Percentiles rank a stretch among this genome's conserved stretches.
phyloP scores from a whole-genome alignment of 1,140 invertebrate species.

The Euwallacea similis region DNA sequence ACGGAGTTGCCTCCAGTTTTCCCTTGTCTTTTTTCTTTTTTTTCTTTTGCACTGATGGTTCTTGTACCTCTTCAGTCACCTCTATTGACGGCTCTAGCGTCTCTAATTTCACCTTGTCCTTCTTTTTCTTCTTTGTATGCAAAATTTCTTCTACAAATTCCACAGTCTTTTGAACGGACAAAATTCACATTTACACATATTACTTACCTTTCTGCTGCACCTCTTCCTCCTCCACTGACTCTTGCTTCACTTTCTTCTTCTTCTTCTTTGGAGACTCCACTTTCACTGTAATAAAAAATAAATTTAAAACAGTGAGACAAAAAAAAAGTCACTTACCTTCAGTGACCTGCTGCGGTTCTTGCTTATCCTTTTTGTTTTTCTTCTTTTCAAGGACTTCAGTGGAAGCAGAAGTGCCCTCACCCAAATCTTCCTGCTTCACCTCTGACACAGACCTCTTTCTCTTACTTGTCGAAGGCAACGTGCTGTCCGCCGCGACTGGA shows the following conservation, averaged over 20 bases:
- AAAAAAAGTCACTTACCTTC: conserved; percentile 30
- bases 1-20: too few relatives aligned
- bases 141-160: conserved; percentile 32
- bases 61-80: too few relatives aligned
- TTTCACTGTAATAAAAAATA: conserved; percentile 32
- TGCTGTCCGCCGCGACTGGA: conserved; percentile 63
- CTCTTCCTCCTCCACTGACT: conserved; percentile 41
- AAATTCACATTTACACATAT: conserved; percentile 47
- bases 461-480: conserved; percentile 56
- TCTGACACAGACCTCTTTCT: conserved; percentile 57
- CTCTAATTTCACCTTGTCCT: conserved; percentile 22
- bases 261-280: conserved; percentile 41
- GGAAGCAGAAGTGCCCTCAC: conserved; percentile 53
- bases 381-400: conserved; percentile 38
- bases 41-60: too few relatives aligned
- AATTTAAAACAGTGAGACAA: conserved; percentile 26
- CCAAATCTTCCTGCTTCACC: conserved; percentile 50
- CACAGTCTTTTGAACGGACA: conserved; percentile 9
- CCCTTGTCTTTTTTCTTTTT: too few relatives aligned
- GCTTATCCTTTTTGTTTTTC: conserved; percentile 53
- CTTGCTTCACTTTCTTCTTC: conserved; percentile 40
- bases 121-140: conserved; percentile 55
- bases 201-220: conserved; percentile 11
- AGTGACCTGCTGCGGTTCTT: conserved; percentile 40
- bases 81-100: too few relatives aligned